Base-by-base conservation (phyloP, 2,888 invertebrate genomes). In the Caenorhabditis panamensis region DNA sequence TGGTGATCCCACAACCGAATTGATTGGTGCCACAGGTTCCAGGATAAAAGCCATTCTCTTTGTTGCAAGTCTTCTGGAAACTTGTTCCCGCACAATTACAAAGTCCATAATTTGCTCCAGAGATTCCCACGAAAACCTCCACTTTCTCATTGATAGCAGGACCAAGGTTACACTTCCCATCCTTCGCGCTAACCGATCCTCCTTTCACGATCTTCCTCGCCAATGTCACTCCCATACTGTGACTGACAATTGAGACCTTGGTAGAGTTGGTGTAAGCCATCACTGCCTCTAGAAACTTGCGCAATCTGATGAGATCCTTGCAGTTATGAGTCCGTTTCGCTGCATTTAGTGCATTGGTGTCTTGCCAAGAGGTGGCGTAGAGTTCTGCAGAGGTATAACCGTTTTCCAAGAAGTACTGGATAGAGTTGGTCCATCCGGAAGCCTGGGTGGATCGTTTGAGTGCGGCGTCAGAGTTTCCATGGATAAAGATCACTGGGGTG, bases 171-270 rank as follows among this genome's bases (percentile, higher is more conserved):
- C 86, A 87, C 11, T 56, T 77, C 44, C 82, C 76, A 61, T 83
- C 78, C 2, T 73, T 22, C 13, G 77, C 79, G n/a, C 53, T 61
- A 6, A 82, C 68, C 44, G 53, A 16, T 18, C 84, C 84, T 18
- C 87, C 87, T 59, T 84, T 82, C 67, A 87, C 79, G 20, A 85
- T 78, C 53, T 83, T 80, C 62, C 87, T 63, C n/a, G 78, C 86
- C 2, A 88, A 54, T 4, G 88, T 87, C 9, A 88, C 88, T 22
- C 88, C 88, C 88, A 88, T 88, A n/a, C 86, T 86, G 63, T 88
- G 88, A 22, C 82, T 81, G 54, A 88, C 79, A 6, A 88, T 53
- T 22, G 83, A 83, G 36, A 86, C 64, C 37, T 85, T 85, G 13
- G 82, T 66, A 3, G 82, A 72, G 9, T 62, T 76, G 13, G 87